phyloP scores from a whole-genome alignment of 2,113 vertebrate genomes.

The Chrysemys picta region DNA sequence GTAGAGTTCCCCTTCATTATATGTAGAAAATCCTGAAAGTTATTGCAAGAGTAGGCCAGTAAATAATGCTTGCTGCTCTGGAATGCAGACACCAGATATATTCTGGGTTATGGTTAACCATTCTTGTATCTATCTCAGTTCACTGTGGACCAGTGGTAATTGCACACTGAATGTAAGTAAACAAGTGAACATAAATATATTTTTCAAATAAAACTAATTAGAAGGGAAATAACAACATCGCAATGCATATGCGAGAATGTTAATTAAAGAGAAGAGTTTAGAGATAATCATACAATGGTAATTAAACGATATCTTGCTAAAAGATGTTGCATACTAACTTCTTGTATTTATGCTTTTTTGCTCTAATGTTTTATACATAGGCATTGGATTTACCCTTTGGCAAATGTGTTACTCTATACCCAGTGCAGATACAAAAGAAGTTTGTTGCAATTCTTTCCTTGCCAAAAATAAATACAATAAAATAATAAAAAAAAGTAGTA shows the following conservation, averaged over 20 bases:
- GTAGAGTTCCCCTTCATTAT: not conserved
- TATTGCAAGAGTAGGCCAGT: not conserved
- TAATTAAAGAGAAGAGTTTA: conserved; percentile 55
- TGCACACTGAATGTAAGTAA: conserved; percentile 49
- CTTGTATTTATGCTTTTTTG: not conserved
- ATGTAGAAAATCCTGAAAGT: not conserved
- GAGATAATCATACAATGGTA: not conserved
- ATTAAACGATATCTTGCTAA: not conserved
- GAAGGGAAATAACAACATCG: conserved; percentile 50
- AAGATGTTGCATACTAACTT: not conserved
- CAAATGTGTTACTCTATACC: not conserved
- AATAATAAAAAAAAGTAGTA: not conserved
- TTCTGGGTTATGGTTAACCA: conserved; percentile 36
- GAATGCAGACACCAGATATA: conserved; percentile 5
- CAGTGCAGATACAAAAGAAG: not conserved
- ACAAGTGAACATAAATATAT: conserved; percentile 30
- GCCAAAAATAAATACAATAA: not conserved
- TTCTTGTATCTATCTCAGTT: not conserved
- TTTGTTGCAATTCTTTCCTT: not conserved
- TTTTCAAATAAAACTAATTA: conserved; percentile 65
- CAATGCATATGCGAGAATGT: not conserved
- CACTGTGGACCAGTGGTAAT: conserved; percentile 41
- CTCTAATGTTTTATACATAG: not conserved
- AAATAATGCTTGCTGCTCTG: not conserved
- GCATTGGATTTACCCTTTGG: not conserved